Percentiles rank a stretch among this genome's conserved stretches.
phyloP scores from a whole-genome alignment of 2,888 invertebrate genomes.

The Serripes groenlandicus region DNA sequence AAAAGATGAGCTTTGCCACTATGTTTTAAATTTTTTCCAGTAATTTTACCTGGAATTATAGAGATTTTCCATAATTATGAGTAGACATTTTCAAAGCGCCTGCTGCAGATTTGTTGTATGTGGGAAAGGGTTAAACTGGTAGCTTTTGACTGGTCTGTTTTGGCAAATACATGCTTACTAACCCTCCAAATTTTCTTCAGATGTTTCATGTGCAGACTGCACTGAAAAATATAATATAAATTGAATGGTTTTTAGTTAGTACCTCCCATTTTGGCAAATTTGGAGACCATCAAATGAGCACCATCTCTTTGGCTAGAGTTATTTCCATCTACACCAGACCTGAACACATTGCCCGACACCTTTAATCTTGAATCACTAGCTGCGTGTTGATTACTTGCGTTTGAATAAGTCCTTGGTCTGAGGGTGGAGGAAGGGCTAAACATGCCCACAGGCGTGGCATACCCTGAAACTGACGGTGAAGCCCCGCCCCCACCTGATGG shows the following conservation, averaged over 20 bases:
- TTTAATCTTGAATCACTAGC: not conserved
- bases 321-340: not conserved
- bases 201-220: not conserved
- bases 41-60: no score
- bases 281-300: slow-evolving; percentile 45
- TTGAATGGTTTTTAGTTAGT: not conserved
- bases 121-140: not conserved
- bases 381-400: not conserved
- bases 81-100: no score
- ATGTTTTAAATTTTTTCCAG: no score
- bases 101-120: no score
- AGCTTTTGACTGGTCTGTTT: not conserved
- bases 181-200: not conserved
- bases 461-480: slow-evolving; percentile 13
- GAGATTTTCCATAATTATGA: no score
- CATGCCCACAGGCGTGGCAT: slow-evolving; percentile 11
- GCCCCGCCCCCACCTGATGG: not conserved
- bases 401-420: slow-evolving; percentile 13
- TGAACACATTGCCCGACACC: not conserved
- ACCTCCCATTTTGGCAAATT: slow-evolving; percentile 68
- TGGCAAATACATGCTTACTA: no score
- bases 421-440: slow-evolving; percentile 12
- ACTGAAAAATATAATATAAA: not conserved
- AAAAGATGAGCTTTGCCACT: no score
- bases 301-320: slow-evolving; percentile 11